Evolutionary conservation across 2,888 invertebrate genomes (phyloP), one percentile per base, ranked within the genome.

Genomic region (Cerastis rubricosa): DNA sequence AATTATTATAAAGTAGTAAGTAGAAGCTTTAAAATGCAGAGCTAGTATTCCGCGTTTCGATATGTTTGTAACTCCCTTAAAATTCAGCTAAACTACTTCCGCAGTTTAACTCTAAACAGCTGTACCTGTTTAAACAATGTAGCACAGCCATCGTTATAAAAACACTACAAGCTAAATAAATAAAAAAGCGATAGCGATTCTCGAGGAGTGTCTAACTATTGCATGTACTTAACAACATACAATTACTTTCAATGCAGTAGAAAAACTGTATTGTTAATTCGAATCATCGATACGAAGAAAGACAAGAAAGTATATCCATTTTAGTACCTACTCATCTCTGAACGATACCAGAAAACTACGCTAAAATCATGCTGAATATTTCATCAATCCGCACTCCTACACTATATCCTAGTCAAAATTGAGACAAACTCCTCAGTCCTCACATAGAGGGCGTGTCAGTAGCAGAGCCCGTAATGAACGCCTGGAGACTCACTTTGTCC

Each of bases 401-500:
- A 45, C 40, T 75, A 70, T 35, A 51, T 64, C 17, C 70, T 74
- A 84, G 82, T 78, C 79, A 74, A 85, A 79, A 79, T 85, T 82
- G 85, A 82, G 69, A 54, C 70, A 73, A 81, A 79, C 69, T 81
- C 64, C 63, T 71, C 76, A 64, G 59, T 75, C 64, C 63, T 73
- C 71, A 49, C 73, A 74, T n/a, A 79, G 68, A 85, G 79, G 83
- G 76, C 76, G 90, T 87, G 91, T 87, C 88, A 88, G 88, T 43
- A 40, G 76, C 83, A 83, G 79, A 64, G 74, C 54, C 86, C 88
- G 90, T 94, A 94, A 94, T 94, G 94, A 94, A 94, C 91, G 92
- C 89, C 90, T 85, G 87, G 89, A 91, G 90, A 89, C 91, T 90
- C 92, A 93, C 92, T 93, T 91, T 92, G 91, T 93, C 92, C 88